Percentiles rank a stretch among this genome's conserved stretches.
Evolutionary conservation across 2,113 vertebrate genomes (phyloP).

Genomic region (Heterochromis multidens): DNA sequence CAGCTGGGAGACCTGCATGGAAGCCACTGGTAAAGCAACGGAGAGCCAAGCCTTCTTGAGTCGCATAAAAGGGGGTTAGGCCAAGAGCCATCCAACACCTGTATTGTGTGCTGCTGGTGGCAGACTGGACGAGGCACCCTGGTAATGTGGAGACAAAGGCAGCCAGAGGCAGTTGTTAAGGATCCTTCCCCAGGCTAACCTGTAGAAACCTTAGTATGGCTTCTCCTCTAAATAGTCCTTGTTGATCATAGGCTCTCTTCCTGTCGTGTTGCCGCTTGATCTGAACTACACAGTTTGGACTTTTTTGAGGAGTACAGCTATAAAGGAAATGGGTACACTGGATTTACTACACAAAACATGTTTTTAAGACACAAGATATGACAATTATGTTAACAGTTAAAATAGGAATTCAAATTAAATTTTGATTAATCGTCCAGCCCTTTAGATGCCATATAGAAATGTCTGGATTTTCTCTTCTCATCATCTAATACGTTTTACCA

Average conservation of each 20-base stretch:
- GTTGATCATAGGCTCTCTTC: background rate
- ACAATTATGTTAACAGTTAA: background rate
- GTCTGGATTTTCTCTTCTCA: background rate
- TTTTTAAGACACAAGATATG: background rate
- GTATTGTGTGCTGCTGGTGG: background rate
- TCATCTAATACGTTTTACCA: background rate
- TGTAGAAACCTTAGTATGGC: background rate
- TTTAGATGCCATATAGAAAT: background rate
- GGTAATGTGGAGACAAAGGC: background rate
- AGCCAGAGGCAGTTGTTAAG: background rate
- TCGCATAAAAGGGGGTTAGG: no score
- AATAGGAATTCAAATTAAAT: background rate
- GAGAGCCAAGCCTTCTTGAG: background rate
- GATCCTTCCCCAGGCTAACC: background rate
- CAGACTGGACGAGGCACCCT: background rate
- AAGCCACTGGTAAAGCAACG: background rate
- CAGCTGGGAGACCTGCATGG: background rate
- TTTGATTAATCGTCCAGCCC: background rate
- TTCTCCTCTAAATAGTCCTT: background rate
- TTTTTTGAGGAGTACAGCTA: no score
- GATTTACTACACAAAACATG: background rate
- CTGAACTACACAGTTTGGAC: background rate
- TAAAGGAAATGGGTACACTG: background rate
- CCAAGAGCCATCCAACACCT: background rate
- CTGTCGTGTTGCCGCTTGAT: no score